Conservation (phyloP, 2,797 vertebrate species). For the Decapterus maruadsi region DNA sequence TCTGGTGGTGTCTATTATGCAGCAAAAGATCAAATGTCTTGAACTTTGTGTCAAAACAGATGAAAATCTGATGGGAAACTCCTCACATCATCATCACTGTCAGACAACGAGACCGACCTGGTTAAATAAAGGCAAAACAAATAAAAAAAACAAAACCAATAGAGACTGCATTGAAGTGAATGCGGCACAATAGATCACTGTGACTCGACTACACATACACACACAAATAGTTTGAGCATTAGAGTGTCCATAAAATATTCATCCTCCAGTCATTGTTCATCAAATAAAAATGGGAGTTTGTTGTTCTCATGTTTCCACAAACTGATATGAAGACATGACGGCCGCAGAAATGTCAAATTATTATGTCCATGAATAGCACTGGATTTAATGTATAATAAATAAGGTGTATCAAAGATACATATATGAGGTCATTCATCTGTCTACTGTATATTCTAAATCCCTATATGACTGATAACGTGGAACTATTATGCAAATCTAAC, state of each 20-base stretch:
- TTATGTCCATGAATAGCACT: not conserved
- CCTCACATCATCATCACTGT: not conserved
- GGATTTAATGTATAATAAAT: not conserved
- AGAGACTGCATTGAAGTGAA: constrained; percentile 6
- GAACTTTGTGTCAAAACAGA: constrained; percentile 33
- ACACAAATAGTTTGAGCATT: too few relatives aligned
- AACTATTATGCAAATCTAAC: constrained; percentile 13
- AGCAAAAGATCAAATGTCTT: constrained; percentile 27
- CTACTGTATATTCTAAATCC: not conserved
- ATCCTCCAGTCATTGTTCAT: not conserved
- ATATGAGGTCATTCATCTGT: too few relatives aligned
- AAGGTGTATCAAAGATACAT: not conserved
- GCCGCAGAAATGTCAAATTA: not conserved
- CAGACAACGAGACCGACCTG: too few relatives aligned
- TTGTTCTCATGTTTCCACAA: not conserved
- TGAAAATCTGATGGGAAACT: constrained; percentile 11
- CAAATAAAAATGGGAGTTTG: not conserved
- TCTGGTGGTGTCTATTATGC: not conserved
- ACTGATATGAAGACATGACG: not conserved
- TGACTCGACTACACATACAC: not conserved
- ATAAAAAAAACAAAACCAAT: too few relatives aligned
- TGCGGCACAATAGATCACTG: not conserved
- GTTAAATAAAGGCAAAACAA: too few relatives aligned
- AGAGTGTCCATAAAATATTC: not conserved
- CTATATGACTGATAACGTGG: not conserved